Evolutionary conservation across 2,888 invertebrate genomes (phyloP), one percentile per base, ranked within the genome.

Genomic region (Parnassius apollo): DNA sequence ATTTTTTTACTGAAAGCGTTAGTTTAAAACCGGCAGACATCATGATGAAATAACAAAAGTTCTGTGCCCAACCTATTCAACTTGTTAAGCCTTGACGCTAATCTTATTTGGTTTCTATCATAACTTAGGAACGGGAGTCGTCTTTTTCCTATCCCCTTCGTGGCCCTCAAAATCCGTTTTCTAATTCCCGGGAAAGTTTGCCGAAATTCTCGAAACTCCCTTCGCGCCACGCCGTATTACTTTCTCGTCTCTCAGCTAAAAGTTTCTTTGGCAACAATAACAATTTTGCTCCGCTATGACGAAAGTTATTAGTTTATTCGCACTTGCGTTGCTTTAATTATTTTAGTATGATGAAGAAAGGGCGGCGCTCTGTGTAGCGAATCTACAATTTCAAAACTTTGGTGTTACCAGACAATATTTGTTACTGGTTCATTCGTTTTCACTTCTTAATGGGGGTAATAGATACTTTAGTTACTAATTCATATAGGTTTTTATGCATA

Each of bases 301-400:
- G 84, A 86, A 89, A 91, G 85, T 88, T 90, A 89, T 90, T 90
- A 88, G 88, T 88, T 88, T 85, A 89, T 89, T 91, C 85, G 83
- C 74, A 84, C 81, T 83, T 84, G 81, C 78, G 77, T 78, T 81
- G 82, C 81, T 85, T 86, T 87, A 87, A 90, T 91, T 89, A 86
- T 84, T 78, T 70, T 66, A 64, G 61, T 35, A 35, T 35, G 67
- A 68, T 60, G 67, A 59, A 46, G 63, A 46, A 61, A 59, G 68
- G 64, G 59, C 45, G 63, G 57, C 12, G 18, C 55, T 7, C 45
- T 45, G 18, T 44, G 42, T 1, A 42, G 18, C 22, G 10, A 52
- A 13, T 3, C 9, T n/a, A 25, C 11, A 25, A 42, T 52, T 35
- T 52, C 10, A 7, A 52, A 51, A 3, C 12, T 12, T 18, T 1